Percentiles rank a stretch among this genome's conserved stretches.
These are phyloP conservation scores for Mesorhabditis sp. DNA, from an alignment of 2,888 invertebrate species.

Conservation along the genomic window DNA sequence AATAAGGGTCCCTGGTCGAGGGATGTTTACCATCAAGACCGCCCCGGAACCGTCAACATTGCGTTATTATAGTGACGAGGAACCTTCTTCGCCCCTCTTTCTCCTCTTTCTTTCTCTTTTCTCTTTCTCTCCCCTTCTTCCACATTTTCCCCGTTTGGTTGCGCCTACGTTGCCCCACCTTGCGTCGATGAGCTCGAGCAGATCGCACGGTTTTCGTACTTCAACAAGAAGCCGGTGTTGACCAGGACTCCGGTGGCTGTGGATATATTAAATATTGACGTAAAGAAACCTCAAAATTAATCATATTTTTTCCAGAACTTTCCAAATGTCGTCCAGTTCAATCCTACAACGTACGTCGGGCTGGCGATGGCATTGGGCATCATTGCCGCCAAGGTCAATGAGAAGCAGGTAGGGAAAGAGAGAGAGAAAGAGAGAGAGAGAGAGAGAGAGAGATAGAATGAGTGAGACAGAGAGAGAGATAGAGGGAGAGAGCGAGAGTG, in stretches of 20 bases:
- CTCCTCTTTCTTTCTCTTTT: no score
- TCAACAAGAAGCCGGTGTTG: slow-evolving; percentile 36
- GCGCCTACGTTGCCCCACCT: slow-evolving; percentile 26
- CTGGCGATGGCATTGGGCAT: slow-evolving; percentile 11
- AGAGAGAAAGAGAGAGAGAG: not conserved
- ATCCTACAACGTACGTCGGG: slow-evolving; percentile 12
- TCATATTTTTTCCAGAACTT: slow-evolving; percentile 9
- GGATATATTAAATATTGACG: slow-evolving; percentile 13
- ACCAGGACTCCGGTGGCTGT: slow-evolving; percentile 18
- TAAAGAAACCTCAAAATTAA: slow-evolving; percentile 1
- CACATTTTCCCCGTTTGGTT: slow-evolving; percentile 12
- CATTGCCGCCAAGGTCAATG: slow-evolving; percentile 7
- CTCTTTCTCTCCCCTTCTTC: no score
- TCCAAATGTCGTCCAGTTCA: slow-evolving; percentile 12
- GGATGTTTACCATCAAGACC: no score
- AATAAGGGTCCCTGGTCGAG: no score
- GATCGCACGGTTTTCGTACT: slow-evolving; percentile 32
- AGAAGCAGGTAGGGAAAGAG: not conserved
- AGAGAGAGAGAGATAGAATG: slow-evolving; percentile 4
- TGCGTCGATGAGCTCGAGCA: slow-evolving; percentile 34
- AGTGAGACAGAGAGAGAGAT: not conserved
- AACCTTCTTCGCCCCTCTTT: no score
- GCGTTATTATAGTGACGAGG: no score
- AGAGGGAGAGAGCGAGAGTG: not conserved
- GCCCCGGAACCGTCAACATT: no score